A percentile compares a stretch with the other conserved stretches of the same genome.
phyloP scores from a whole-genome alignment of 2,113 vertebrate species.

The Chrysochloris asiatica region DNA sequence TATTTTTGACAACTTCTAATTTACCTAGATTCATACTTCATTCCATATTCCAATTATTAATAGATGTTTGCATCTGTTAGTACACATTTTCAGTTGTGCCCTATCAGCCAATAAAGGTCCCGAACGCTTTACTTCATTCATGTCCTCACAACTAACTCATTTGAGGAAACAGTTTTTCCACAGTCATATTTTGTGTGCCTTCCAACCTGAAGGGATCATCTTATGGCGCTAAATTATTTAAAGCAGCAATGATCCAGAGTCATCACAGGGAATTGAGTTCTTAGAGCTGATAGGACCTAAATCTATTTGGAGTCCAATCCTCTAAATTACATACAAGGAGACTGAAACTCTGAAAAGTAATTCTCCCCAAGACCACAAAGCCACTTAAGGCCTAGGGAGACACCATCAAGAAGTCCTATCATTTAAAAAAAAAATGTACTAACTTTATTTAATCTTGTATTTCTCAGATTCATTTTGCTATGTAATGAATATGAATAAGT shows the following conservation, averaged over 20 bases:
- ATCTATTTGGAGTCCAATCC: neutral
- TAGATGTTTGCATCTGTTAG: too few relatives aligned
- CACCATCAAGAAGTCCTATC: neutral
- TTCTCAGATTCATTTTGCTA: slow-evolving; percentile 13
- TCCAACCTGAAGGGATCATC: too few relatives aligned
- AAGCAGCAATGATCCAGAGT: neutral
- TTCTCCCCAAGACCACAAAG: neutral
- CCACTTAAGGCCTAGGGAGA: neutral
- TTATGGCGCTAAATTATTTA: neutral
- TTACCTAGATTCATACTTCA: too few relatives aligned
- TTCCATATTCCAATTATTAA: too few relatives aligned
- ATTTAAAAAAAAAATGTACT: neutral
- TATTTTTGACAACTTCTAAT: too few relatives aligned
- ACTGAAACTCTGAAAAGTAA: neutral
- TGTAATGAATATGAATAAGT: neutral
- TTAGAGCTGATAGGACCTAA: neutral
- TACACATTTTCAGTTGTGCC: too few relatives aligned
- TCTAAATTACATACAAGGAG: neutral
- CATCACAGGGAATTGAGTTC: neutral
- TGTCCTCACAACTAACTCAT: too few relatives aligned
- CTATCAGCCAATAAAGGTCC: too few relatives aligned
- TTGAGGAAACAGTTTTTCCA: too few relatives aligned
- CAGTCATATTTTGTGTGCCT: neutral
- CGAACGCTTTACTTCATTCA: too few relatives aligned
- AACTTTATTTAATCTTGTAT: neutral